Base-by-base conservation (phyloP, 2,797 vertebrate genomes). In the Remorina albescens region DNA sequence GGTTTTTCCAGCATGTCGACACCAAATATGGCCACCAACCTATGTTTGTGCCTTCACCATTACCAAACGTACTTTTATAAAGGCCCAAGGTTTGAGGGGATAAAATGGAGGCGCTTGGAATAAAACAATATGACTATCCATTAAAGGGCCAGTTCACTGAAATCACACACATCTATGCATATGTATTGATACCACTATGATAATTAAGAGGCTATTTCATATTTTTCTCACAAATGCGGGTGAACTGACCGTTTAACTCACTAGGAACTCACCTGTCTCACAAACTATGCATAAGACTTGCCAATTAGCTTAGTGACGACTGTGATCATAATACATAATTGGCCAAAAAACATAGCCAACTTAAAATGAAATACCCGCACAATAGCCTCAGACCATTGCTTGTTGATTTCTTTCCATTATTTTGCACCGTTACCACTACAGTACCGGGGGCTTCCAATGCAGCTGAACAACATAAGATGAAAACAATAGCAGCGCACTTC, bases 31-130 rank as follows among this genome's bases (percentile, higher is more conserved):
- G 50, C 50, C 32, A 50, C 54, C 42, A 68, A 46, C 36, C n/a
- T 62, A n/a, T 19, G 59, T 25, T 57, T 76, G 25, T 70, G 50
- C 42, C 55, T 65, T 28, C 32, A 69, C 15, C 26, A 13, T 18
- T 56, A 60, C 47, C 16, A 42, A 30, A 53, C 55, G 13, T 26
- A 62, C 18, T 34, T 55, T 5, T 47, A 55, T 2, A 53, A 26
- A 76, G 51, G 56, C 62, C 53, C 32, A 32, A 23, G 1, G 44
- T 41, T 46, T 10, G 10, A 47, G 57, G 74, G 63, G 44, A 65
- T 18, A 54, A 70, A 78, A 78, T 51, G n/a, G 44, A 78, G 49
- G 49, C 2, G 66, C 41, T 67, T 70, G 71, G 70, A 75, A 82
- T 71, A 39, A 42, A 65, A 68, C n/a, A 26, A 42, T 50, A 46